Evolutionary conservation across 2,797 vertebrate species (phyloP), one percentile per base, ranked within the genome.

Genomic region (Arremon brunneinucha): DNA sequence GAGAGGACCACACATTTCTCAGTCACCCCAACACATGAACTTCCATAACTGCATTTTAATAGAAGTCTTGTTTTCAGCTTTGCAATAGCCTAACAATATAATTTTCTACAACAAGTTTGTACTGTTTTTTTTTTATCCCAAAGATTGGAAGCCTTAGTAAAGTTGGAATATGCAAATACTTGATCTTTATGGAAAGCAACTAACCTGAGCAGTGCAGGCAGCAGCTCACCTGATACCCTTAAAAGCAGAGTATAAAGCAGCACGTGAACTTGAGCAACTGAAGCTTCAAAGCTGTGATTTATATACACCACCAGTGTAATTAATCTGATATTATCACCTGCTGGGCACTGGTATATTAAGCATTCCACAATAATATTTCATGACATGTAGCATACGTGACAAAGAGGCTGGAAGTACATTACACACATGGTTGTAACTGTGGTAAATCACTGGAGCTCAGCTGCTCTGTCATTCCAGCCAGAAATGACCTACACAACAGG

Each of bases 291-390:
- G 24, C 23, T 1, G 0, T 59, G 78, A 95, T 85, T 89, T 80
- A 94, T 74, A 41, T 2, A 85, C 34, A 92, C 11, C 55, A 49
- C 23, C 30, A 68, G 19, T 8, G 46, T 32, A 87, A 92, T 93
- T 93, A 91, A 90, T 91, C 74, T 87, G 81, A 41, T 90, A 90
- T 49, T 71, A 80, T 71, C 86, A 83, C 86, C 56, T 23, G 34
- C 84, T 83, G 83, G 26, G 53, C 63, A 12, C 63, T 32, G 12
- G 41, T 34, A 8, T 85, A 93, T 89, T 79, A 87, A 80, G 39
- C 18, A 41, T 71, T 74, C 6, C 0, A 52, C 49, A 37, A 44
- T 39, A 77, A 67, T 91, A 85, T 80, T 94, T 94, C 72, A 80
- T 64, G 44, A 56, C 87, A 41, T 4, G 14, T 11, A 87, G 82